Conservation (phyloP, 1,140 invertebrate genomes). For the Drosophila sechellia region DNA sequence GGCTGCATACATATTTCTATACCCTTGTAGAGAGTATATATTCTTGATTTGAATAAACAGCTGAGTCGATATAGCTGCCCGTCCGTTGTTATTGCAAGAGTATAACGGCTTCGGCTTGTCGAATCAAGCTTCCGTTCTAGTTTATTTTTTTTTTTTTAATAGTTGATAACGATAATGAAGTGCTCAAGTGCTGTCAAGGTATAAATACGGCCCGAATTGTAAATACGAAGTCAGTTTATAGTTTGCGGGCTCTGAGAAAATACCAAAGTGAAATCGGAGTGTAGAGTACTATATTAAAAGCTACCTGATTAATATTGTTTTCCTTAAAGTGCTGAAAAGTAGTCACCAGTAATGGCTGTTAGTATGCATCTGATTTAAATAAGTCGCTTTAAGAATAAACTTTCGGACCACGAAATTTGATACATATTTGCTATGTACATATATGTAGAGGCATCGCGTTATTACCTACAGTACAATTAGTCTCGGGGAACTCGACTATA, state of each 20-base stretch:
- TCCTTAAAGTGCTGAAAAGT: constrained; percentile 8
- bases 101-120: no score
- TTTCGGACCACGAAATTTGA: neutral
- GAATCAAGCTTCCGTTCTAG: constrained; percentile 5
- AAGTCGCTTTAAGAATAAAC: neutral
- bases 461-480: no score
- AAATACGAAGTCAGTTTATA: constrained; percentile 55
- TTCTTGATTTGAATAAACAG: no score
- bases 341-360: constrained; percentile 48
- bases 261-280: constrained; percentile 15
- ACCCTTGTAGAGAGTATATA: no score
- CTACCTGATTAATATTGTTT: neutral
- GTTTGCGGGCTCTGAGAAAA: constrained; percentile 13
- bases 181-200: constrained; percentile 31
- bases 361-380: constrained; percentile 23
- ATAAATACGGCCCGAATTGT: constrained; percentile 50
- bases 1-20: neutral
- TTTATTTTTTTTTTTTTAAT: constrained; percentile 44
- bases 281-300: neutral
- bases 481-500: no score
- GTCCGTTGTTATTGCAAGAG: no score
- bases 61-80: no score
- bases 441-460: no score
- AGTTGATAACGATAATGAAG: constrained; percentile 60
- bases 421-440: neutral